These are phyloP conservation scores for Melieria omissa DNA, from an alignment of 2,888 invertebrate genomes.

Conservation along the genomic window DNA sequence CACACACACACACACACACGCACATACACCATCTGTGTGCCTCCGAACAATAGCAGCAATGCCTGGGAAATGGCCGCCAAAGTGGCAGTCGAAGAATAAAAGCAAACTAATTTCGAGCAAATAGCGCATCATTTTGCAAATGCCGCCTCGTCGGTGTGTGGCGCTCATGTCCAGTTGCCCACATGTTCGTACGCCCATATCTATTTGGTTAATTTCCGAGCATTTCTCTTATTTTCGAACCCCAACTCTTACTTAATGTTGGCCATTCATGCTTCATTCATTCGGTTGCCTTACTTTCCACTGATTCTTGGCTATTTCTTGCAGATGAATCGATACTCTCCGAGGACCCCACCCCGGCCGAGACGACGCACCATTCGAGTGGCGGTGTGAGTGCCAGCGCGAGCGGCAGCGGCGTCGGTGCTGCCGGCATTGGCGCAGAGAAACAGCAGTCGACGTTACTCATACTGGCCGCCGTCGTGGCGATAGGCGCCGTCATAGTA, in stretches of 20 bases:
- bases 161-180: background rate
- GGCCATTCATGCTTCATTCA: background rate
- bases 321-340: slow-evolving; percentile 67
- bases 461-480: slow-evolving; percentile 66
- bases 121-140: slow-evolving; percentile 41
- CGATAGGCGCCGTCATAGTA: slow-evolving; percentile 67
- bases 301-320: slow-evolving; percentile 35
- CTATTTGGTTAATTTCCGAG: slow-evolving; percentile 22
- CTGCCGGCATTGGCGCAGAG: slow-evolving; percentile 49
- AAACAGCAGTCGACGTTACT: slow-evolving; percentile 66
- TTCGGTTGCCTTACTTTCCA: slow-evolving; percentile 9
- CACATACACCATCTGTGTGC: background rate
- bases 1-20: background rate
- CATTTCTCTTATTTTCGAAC: slow-evolving; percentile 14
- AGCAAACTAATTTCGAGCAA: slow-evolving; percentile 57
- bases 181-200: background rate
- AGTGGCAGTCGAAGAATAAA: slow-evolving; percentile 17
- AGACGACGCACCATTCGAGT: slow-evolving; percentile 66
- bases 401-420: slow-evolving; percentile 42
- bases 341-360: slow-evolving; percentile 68
- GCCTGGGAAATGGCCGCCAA: background rate
- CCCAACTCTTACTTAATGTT: background rate
- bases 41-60: background rate
- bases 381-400: slow-evolving; percentile 48
- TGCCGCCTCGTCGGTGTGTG: background rate